Percentiles rank a stretch among this genome's conserved stretches.
Conservation (phyloP, 2,888 invertebrate genomes). For the Xiphydria camelus region DNA sequence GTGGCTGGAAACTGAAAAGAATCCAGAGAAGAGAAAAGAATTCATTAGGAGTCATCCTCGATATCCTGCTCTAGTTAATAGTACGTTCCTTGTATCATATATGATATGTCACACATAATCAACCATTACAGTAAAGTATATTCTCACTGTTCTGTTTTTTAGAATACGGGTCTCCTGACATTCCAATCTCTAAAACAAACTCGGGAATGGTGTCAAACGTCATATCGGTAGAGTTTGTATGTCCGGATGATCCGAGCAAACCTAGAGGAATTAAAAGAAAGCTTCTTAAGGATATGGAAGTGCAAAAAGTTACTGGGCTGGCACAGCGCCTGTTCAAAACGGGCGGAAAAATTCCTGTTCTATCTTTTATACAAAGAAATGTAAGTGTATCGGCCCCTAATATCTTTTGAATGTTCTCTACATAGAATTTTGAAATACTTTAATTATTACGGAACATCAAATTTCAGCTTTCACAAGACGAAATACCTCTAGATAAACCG, state of each 20-base stretch:
- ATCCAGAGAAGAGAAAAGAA: slow-evolving; percentile 56
- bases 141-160: slow-evolving; percentile 41
- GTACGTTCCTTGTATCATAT: slow-evolving; percentile 62
- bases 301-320: slow-evolving; percentile 81
- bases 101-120: not conserved
- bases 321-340: slow-evolving; percentile 75
- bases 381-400: slow-evolving; percentile 50
- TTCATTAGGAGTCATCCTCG: slow-evolving; percentile 76
- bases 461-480: slow-evolving; percentile 64
- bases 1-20: slow-evolving; percentile 67
- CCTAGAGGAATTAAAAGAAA: slow-evolving; percentile 66
- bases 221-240: slow-evolving; percentile 63
- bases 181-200: slow-evolving; percentile 73
- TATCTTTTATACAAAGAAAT: slow-evolving; percentile 55
- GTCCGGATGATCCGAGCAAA: slow-evolving; percentile 60
- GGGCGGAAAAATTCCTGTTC: slow-evolving; percentile 56
- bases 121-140: too few relatives aligned
- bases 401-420: too few relatives aligned
- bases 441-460: slow-evolving; percentile 7
- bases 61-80: slow-evolving; percentile 72
- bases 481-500: slow-evolving; percentile 78
- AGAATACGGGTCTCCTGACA: slow-evolving; percentile 85
- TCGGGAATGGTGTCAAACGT: slow-evolving; percentile 62
- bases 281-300: slow-evolving; percentile 75
- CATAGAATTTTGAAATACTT: slow-evolving; percentile 2